A percentile compares a stretch with the other conserved stretches of the same genome.
These are phyloP conservation scores for Cettia cetti DNA, from an alignment of 2,113 vertebrate genomes.

Conservation along the genomic window DNA sequence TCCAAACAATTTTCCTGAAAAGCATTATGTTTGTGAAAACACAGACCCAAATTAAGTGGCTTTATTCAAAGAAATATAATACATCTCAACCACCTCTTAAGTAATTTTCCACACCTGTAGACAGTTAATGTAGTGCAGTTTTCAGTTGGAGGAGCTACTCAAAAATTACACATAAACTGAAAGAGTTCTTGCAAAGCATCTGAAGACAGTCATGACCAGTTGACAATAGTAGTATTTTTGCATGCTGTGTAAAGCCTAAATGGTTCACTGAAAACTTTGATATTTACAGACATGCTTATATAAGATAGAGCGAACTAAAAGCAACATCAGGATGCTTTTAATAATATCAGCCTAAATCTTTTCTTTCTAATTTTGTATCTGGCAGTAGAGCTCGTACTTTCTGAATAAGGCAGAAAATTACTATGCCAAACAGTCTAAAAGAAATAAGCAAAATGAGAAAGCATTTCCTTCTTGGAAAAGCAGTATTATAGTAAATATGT, in stretches of 20 bases:
- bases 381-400: neutral
- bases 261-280: neutral
- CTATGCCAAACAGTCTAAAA: neutral
- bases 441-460: neutral
- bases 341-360: neutral
- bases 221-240: neutral
- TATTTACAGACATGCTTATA: neutral
- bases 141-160: neutral
- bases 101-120: neutral
- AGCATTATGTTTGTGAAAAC: neutral
- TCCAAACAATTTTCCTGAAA: neutral
- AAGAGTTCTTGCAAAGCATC: neutral
- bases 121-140: neutral
- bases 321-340: neutral
- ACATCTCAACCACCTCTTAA: neutral
- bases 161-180: neutral
- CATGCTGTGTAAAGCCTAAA: neutral
- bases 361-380: neutral
- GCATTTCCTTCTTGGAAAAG: neutral
- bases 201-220: neutral
- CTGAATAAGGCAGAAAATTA: neutral
- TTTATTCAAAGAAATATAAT: neutral
- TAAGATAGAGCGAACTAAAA: neutral
- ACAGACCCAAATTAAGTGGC: neutral
- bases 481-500: fast-evolving